Conservation (phyloP, 2,888 invertebrate species). For the Agriopis marginaria region DNA sequence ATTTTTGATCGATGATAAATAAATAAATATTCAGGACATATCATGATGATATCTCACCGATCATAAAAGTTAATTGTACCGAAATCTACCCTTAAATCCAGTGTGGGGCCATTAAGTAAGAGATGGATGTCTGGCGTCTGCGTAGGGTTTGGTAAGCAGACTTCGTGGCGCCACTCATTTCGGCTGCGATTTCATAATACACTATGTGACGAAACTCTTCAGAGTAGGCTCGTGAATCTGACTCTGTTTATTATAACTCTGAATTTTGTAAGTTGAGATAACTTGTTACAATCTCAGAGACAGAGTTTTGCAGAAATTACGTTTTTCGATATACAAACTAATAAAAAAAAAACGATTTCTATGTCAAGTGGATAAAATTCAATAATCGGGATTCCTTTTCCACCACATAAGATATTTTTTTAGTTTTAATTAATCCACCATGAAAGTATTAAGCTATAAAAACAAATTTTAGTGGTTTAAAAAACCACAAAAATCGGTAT, state of each 20-base stretch:
- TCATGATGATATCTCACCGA: slow-evolving; percentile 28
- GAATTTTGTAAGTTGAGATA: not conserved
- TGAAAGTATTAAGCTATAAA: no score
- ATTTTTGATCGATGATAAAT: no score
- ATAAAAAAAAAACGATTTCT: no score
- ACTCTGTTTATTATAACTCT: not conserved
- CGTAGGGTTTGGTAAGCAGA: slow-evolving; percentile 48
- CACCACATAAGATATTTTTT: no score
- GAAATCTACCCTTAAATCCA: slow-evolving; percentile 19
- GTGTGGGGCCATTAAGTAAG: slow-evolving; percentile 45
- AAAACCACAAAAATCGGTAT: no score
- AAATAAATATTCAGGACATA: no score
- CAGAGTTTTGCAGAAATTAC: no score
- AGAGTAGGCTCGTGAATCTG: slow-evolving; percentile 42
- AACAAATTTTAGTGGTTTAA: no score
- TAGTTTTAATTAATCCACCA: no score
- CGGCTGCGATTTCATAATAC: slow-evolving; percentile 54
- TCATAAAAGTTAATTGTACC: slow-evolving; percentile 30
- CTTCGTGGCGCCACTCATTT: slow-evolving; percentile 61
- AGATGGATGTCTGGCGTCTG: slow-evolving; percentile 63
- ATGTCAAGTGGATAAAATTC: no score
- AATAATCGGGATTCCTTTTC: no score
- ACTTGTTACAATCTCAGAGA: not conserved
- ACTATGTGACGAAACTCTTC: slow-evolving; percentile 49
- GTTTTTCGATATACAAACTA: no score